Base-by-base conservation (phyloP, 2,113 vertebrate genomes). In the Labeo catla region DNA sequence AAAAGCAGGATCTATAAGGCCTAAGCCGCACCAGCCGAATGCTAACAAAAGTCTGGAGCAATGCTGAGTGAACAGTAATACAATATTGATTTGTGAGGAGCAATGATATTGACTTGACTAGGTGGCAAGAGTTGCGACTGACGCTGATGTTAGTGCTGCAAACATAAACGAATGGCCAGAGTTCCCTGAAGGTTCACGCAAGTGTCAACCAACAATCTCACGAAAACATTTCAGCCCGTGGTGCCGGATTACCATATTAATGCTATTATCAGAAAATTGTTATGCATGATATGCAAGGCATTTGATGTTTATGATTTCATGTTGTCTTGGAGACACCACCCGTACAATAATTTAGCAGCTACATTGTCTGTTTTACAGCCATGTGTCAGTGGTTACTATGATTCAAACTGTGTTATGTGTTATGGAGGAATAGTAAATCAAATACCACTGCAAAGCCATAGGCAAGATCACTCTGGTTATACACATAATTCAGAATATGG, bases 41-140 rank as follows among this genome's bases (percentile, higher is more conserved):
- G 39, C 50, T 83, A 54, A 82, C 21, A 23, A 39, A 8, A 47
- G n/a, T 23, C 1, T 68, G 16, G 43, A 65, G 59, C 63, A 70
- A 70, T 54, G 66, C 73, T 50, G 74, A 78, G 54, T 50, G 76
- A 43, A 76, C 84, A 65, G 43, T 83, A 68, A 84, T 77, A 45
- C 47, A 39, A 52, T 84, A 86, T 84, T 84, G 85, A 86, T 84
- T 68, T 57, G 81, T 84, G 57, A 16, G 47, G 19, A 81, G 68
- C 15, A 34, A 66, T 59, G 59, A 57, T 23, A 45, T 78, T 83
- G 49, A 78, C 23, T 43, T 13, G 19, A 78, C 34, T 16, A 5
- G 15, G 43, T 70, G 3, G 68, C 23, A 43, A 81, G 47, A 81
- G 68, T 39, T 68, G 36, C 39, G 72, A 45, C 23, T 76, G 59